Conservation (phyloP, 1,140 invertebrate genomes). For the Acyrthosiphon pisum region DNA sequence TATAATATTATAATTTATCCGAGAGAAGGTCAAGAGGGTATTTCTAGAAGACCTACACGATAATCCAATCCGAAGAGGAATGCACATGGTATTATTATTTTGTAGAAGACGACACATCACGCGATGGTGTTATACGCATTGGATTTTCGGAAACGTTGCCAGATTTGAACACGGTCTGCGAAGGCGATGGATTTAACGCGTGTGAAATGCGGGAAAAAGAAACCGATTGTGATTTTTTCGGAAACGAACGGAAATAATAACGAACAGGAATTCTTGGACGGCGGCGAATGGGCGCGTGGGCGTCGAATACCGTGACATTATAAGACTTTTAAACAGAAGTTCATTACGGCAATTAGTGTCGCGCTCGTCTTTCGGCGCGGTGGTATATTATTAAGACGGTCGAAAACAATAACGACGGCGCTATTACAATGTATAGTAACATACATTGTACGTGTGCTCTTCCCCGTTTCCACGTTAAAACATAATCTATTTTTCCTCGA, state of each 20-base stretch:
- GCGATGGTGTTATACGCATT: not conserved
- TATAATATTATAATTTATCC: no score
- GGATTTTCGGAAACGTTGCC: slow-evolving; percentile 4
- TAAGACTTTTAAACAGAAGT: slow-evolving; percentile 7
- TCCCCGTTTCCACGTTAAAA: not conserved
- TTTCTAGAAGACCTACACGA: not conserved
- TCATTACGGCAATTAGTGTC: slow-evolving; percentile 48
- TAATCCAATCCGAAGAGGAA: not conserved
- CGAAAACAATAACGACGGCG: not conserved
- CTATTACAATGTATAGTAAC: no score
- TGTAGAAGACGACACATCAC: not conserved
- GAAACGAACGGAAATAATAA: not conserved
- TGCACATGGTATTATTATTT: not conserved
- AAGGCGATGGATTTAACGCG: not conserved
- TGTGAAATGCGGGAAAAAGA: not conserved
- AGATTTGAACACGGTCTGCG: slow-evolving; percentile 23
- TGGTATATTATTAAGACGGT: not conserved
- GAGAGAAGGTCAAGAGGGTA: not conserved
- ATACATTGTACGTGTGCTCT: not conserved
- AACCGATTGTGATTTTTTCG: slow-evolving; percentile 32
- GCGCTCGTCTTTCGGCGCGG: slow-evolving; percentile 39
- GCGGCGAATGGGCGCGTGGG: not conserved
- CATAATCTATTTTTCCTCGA: not conserved
- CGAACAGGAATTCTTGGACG: not conserved
- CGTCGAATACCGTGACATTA: not conserved